phyloP scores from a whole-genome alignment of 2,888 invertebrate species.

The Halictus ligatus region DNA sequence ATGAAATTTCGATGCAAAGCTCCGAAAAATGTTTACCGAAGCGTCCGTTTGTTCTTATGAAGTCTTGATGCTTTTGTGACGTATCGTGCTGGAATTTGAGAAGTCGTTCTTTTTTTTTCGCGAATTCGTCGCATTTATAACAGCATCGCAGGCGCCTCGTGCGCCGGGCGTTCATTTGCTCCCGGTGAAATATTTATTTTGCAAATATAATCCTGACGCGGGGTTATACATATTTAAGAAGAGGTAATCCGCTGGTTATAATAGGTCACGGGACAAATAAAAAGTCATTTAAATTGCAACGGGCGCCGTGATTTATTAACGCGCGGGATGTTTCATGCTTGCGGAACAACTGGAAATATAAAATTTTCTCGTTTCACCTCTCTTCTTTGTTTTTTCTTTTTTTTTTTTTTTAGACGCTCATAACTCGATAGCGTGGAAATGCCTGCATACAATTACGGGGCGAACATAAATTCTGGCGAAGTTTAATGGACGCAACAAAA shows the following conservation, averaged over 20 bases:
- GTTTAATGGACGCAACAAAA: neutral
- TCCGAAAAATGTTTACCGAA: neutral
- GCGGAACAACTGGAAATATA: conserved; percentile 25
- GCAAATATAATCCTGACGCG: conserved; percentile 37
- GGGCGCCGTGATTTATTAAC: conserved; percentile 38
- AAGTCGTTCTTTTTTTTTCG: neutral
- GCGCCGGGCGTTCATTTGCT: neutral
- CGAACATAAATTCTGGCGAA: neutral
- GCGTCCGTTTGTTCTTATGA: neutral
- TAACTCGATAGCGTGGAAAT: neutral
- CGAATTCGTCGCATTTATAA: neutral
- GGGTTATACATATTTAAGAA: conserved; percentile 48
- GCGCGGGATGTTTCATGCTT: conserved; percentile 19
- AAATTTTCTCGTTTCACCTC: conserved; percentile 6
- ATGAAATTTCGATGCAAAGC: neutral
- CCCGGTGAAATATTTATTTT: conserved; percentile 41
- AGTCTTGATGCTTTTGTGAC: neutral
- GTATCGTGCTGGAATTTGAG: neutral
- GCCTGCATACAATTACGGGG: neutral
- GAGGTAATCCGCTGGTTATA: conserved; percentile 31
- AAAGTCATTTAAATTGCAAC: conserved; percentile 51
- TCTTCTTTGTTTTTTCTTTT: too few relatives aligned
- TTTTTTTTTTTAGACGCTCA: neutral
- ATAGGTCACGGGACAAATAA: conserved; percentile 45
- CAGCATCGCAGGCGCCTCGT: neutral